These are phyloP conservation scores for Eueides isabella DNA, from an alignment of 1,140 invertebrate genomes.

Conservation along the genomic window DNA sequence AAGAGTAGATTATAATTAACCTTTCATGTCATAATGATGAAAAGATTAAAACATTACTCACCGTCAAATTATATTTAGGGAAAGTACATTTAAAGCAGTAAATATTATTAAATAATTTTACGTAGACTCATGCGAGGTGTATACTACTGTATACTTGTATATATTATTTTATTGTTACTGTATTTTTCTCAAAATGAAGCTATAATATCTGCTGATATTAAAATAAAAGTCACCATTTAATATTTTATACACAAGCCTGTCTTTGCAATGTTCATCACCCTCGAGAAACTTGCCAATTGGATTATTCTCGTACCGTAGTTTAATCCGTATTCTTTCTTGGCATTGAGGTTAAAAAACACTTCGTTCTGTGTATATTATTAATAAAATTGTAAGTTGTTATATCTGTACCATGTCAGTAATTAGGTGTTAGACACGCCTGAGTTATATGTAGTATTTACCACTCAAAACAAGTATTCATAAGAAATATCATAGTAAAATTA, in stretches of 20 bases:
- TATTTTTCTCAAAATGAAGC: not conserved
- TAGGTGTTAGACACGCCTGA: not conserved
- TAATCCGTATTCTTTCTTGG: not conserved
- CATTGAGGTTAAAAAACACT: not conserved
- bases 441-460: too few species aligned
- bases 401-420: not conserved
- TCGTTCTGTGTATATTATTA: not conserved
- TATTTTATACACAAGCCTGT: not conserved
- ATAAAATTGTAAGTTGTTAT: not conserved
- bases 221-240: conserved; percentile 8
- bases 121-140: not conserved
- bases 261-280: conserved; percentile 9
- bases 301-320: conserved; percentile 9
- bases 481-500: too few species aligned
- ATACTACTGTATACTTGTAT: not conserved
- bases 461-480: too few species aligned
- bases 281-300: conserved; percentile 11
- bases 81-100: not conserved
- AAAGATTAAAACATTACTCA: not conserved
- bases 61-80: not conserved
- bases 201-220: not conserved
- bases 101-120: not conserved
- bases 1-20: not conserved
- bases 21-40: not conserved
- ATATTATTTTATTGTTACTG: not conserved